Percentiles rank a stretch among this genome's conserved stretches.
phyloP scores from a whole-genome alignment of 2,888 invertebrate genomes.

The Tipula vernalis region DNA sequence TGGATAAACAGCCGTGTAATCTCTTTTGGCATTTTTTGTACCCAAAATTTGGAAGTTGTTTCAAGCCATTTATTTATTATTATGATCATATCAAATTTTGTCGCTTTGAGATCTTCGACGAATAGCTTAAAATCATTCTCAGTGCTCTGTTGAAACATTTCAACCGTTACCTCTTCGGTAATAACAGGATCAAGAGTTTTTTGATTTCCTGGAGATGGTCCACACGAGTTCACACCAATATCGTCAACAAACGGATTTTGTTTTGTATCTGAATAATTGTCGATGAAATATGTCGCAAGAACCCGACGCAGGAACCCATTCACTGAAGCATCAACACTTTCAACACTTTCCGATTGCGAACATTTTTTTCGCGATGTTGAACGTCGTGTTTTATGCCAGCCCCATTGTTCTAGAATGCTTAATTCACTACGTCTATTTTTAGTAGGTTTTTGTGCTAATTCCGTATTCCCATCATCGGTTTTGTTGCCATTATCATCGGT shows the following conservation, averaged over 20 bases:
- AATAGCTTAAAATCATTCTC: slow-evolving; percentile 21
- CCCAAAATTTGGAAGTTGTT: slow-evolving; percentile 23
- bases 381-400: slow-evolving; percentile 46
- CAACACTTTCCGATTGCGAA: slow-evolving; percentile 22
- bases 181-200: slow-evolving; percentile 11
- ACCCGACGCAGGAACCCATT: slow-evolving; percentile 25
- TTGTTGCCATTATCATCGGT: slow-evolving; percentile 29
- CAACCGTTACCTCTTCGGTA: slow-evolving; percentile 15
- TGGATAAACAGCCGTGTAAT: slow-evolving; percentile 21
- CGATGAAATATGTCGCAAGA: slow-evolving; percentile 22
- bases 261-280: background rate
- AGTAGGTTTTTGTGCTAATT: slow-evolving; percentile 24
- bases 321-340: slow-evolving; percentile 23
- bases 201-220: background rate
- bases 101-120: slow-evolving; percentile 19
- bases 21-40: slow-evolving; percentile 20
- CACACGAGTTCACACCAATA: slow-evolving; percentile 5
- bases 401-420: slow-evolving; percentile 62
- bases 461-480: slow-evolving; percentile 12
- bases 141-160: slow-evolving; percentile 21
- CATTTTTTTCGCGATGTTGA: slow-evolving; percentile 24
- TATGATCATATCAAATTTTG: slow-evolving; percentile 22
- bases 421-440: slow-evolving; percentile 56
- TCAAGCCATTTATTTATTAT: slow-evolving; percentile 25
- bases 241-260: slow-evolving; percentile 20